phyloP scores from a whole-genome alignment of 1,140 invertebrate genomes.

The Micrasema longulum region DNA sequence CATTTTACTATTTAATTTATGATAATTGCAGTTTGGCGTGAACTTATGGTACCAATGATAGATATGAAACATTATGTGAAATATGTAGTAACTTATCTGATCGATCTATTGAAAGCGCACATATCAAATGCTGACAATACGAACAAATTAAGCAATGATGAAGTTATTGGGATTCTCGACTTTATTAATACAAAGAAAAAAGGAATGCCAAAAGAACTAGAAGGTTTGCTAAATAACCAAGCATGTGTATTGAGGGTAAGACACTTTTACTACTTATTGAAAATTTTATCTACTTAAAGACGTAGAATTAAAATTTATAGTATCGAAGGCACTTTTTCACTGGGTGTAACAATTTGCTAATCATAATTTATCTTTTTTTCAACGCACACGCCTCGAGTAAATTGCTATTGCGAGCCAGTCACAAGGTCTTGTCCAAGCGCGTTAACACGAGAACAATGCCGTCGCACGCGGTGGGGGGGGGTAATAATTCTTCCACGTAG shows the following conservation, averaged over 20 bases:
- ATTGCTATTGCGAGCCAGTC: too few species aligned
- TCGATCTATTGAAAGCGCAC: slow-evolving; percentile 71
- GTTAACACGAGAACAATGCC: too few species aligned
- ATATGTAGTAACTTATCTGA: slow-evolving; percentile 78
- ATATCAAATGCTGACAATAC: slow-evolving; percentile 54
- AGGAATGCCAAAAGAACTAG: slow-evolving; percentile 42
- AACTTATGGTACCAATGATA: slow-evolving; percentile 82
- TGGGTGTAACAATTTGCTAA: too few species aligned
- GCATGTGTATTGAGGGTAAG: slow-evolving; percentile 43
- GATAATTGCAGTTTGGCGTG: slow-evolving; percentile 82
- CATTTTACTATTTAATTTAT: not conserved
- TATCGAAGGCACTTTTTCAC: too few species aligned
- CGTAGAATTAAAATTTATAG: too few species aligned
- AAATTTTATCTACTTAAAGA: too few species aligned
- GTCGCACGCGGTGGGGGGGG: too few species aligned
- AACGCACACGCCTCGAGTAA: too few species aligned
- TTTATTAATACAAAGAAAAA: slow-evolving; percentile 46
- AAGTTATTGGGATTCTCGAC: slow-evolving; percentile 42
- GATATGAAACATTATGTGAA: slow-evolving; percentile 79
- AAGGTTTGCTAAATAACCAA: slow-evolving; percentile 38
- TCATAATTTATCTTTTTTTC: too few species aligned
- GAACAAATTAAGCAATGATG: slow-evolving; percentile 10
- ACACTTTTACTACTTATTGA: slow-evolving; percentile 5
- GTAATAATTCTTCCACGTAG: too few species aligned
- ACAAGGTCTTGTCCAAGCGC: too few species aligned